Conservation (phyloP, 2,888 invertebrate genomes). For the Odontocolon sp. region DNA sequence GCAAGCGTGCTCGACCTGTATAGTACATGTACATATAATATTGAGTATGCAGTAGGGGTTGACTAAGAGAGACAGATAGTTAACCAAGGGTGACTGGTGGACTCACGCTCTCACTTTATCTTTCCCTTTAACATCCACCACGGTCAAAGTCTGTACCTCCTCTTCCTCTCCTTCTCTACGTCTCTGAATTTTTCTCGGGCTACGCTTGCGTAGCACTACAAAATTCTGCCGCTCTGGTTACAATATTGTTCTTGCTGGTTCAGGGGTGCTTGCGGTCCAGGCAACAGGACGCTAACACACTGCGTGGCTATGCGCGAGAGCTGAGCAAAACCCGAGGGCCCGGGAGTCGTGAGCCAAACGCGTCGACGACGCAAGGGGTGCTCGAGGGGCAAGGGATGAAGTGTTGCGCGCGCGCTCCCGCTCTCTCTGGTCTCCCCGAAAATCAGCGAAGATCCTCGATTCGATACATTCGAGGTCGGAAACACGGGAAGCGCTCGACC, state of each 20-base stretch:
- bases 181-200: conserved; percentile 1
- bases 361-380: conserved; percentile 58
- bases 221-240: conserved; percentile 23
- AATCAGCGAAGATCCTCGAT: conserved; percentile 78
- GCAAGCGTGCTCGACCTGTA: conserved; percentile 12
- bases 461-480: conserved; percentile 74
- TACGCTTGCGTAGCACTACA: conserved; percentile 21
- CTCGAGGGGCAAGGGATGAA: conserved; percentile 54
- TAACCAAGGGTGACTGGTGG: conserved; percentile 27
- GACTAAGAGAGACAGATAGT: conserved; percentile 16
- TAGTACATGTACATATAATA: conserved; percentile 15
- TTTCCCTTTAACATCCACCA: not conserved
- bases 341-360: conserved; percentile 67
- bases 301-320: conserved; percentile 68
- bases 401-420: conserved; percentile 56
- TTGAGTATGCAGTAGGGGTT: conserved; percentile 35
- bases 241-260: conserved; percentile 49
- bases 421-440: conserved; percentile 72
- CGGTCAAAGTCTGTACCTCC: not conserved
- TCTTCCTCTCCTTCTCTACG: not conserved
- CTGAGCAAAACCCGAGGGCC: conserved; percentile 67
- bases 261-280: conserved; percentile 75
- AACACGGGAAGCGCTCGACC: conserved; percentile 62
- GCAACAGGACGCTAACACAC: conserved; percentile 75
- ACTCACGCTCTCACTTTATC: conserved; percentile 12